These are phyloP conservation scores for Piezodorus guildinii DNA, from an alignment of 1,140 invertebrate species.

Conservation along the genomic window DNA sequence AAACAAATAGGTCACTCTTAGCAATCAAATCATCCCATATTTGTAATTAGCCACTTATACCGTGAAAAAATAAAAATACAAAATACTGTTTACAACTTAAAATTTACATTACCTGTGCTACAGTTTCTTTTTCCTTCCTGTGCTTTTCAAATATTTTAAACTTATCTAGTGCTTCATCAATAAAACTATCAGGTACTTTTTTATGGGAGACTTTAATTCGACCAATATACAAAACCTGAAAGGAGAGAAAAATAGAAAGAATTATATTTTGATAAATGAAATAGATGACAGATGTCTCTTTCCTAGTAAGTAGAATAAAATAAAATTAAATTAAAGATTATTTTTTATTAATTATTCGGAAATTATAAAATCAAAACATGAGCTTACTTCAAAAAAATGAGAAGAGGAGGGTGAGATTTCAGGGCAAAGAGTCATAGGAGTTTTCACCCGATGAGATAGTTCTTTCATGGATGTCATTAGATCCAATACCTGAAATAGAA, in stretches of 20 bases:
- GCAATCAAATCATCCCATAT: no score
- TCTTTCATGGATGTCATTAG: conserved; percentile 3
- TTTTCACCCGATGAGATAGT: neutral
- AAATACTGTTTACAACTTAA: no score
- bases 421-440: conserved; percentile 53
- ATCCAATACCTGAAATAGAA: neutral
- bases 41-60: no score
- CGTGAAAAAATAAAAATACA: no score
- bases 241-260: neutral
- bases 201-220: conserved; percentile 74
- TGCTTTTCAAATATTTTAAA: conserved; percentile 64
- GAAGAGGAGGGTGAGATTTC: conserved; percentile 73
- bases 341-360: no score
- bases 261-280: no score
- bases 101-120: conserved; percentile 26
- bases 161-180: conserved; percentile 78
- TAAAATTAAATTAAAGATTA: no score
- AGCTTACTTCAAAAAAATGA: conserved; percentile 67
- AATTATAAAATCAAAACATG: no score
- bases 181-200: conserved; percentile 75
- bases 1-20: no score
- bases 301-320: no score
- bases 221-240: conserved; percentile 73
- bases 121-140: conserved; percentile 26
- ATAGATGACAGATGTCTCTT: no score